These are phyloP conservation scores for Conomelus anceps DNA, from an alignment of 2,888 invertebrate species.

Conservation along the genomic window DNA sequence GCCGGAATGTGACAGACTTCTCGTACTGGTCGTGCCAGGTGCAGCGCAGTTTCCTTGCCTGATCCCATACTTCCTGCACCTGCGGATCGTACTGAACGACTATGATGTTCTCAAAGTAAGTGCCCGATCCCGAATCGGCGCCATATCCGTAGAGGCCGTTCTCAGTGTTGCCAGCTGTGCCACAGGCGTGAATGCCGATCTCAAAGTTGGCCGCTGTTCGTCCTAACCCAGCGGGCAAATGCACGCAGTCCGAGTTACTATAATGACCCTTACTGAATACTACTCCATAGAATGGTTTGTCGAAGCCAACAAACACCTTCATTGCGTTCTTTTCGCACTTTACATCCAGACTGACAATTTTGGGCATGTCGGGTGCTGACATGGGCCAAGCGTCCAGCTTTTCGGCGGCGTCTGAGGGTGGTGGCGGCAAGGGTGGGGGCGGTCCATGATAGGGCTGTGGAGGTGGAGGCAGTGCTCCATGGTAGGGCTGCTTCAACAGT, in stretches of 20 bases:
- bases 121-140: constrained; percentile 83
- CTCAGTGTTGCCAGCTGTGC: constrained; percentile 83
- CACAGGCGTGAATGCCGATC: constrained; percentile 87
- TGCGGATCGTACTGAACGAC: constrained; percentile 93
- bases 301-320: constrained; percentile 92
- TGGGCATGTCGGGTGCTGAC: constrained; percentile 81
- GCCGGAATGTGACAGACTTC: constrained; percentile 88
- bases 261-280: constrained; percentile 84
- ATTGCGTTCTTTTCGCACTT: constrained; percentile 94
- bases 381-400: constrained; percentile 76
- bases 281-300: constrained; percentile 91
- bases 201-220: constrained; percentile 88
- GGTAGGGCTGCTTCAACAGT: constrained; percentile 21
- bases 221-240: constrained; percentile 83
- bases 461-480: constrained; percentile 17
- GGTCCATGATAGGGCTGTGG: constrained; percentile 44
- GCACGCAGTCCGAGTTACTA: constrained; percentile 85
- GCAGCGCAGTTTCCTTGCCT: constrained; percentile 82
- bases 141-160: constrained; percentile 73
- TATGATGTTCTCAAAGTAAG: constrained; percentile 90
- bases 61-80: constrained; percentile 91
- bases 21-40: constrained; percentile 95
- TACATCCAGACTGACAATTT: constrained; percentile 87
- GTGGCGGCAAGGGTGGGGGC: constrained; percentile 47
- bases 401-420: constrained; percentile 34